Base-by-base conservation (phyloP, 2,797 vertebrate genomes). In the Gambelia wislizenii region DNA sequence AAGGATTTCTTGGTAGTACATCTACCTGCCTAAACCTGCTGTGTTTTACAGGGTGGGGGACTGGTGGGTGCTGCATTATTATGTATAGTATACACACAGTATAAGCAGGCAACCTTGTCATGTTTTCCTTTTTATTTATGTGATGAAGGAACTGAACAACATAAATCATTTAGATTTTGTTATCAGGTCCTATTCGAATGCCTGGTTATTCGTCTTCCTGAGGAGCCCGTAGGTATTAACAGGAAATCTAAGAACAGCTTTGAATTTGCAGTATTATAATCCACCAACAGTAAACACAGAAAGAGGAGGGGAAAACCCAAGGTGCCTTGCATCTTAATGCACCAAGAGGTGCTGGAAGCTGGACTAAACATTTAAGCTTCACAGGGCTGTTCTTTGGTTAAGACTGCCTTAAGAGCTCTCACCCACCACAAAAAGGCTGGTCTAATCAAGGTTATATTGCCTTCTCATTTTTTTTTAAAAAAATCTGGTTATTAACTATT, bases 191-290 rank as follows among this genome's bases (percentile, higher is more conserved):
- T 87, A 61, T 67, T 92, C 87, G 70, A 75, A 30, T 92, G 81
- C 87, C 87, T 52, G 30, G 14, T 83, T n/a, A 91, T 85, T 13
- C 79, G 70, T 75, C 88, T 89, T 93, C 85, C 84, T 67, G 12
- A 77, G 85, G 89, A 83, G 61, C 90, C 47, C 86, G 87, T 76
- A 0, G 39, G 77, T 86, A 87, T 78, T 90, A 86, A 86, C 78
- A 79, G 91, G 81, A 49, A 92, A 92, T 13, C n/a, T 88, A 30
- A 91, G 89, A 85, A 49, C 82, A 75, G 78, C 78, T 76, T 92
- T 82, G 59, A 77, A 89, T 74, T 91, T 85, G 80, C 0, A 0
- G 86, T 87, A 92, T 70, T 83, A 93, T 94, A 94, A 88, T 36
- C 89, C 87, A 94, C 61, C 79, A 86, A 47, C 0, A 61, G 20